Evolutionary conservation across 1,140 invertebrate genomes (phyloP).

Genomic region (Bicyclus anynana): DNA sequence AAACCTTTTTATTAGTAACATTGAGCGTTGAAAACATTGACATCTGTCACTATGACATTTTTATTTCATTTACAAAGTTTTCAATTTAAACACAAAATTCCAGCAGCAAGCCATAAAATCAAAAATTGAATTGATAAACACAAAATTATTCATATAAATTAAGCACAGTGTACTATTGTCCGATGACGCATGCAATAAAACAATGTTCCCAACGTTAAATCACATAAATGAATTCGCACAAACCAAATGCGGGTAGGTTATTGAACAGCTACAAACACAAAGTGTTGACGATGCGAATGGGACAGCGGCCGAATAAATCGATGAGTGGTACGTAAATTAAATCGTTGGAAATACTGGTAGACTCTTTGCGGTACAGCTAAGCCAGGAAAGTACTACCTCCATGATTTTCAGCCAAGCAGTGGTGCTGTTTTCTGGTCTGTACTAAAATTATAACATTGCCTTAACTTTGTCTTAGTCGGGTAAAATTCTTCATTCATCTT

Average conservation of each 20-base stretch:
- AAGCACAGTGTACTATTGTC: background rate
- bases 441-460: no score
- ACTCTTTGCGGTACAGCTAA: background rate
- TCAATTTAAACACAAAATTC: background rate
- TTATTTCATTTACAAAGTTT: background rate
- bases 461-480: no score
- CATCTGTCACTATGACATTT: background rate
- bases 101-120: no score
- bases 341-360: background rate
- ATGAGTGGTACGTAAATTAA: conserved; percentile 2
- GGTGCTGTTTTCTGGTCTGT: no score
- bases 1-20: no score
- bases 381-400: no score
- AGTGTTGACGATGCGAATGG: conserved; percentile 6
- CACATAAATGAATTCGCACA: background rate
- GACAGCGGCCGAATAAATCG: background rate
- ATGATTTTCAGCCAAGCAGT: no score
- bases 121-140: no score
- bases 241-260: conserved; percentile 2
- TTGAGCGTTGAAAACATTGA: no score
- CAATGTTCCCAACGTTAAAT: background rate
- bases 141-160: background rate
- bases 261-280: background rate
- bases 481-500: no score
- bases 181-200: background rate